Conservation (phyloP, 2,888 invertebrate genomes). For the Uloborus plumipes region DNA sequence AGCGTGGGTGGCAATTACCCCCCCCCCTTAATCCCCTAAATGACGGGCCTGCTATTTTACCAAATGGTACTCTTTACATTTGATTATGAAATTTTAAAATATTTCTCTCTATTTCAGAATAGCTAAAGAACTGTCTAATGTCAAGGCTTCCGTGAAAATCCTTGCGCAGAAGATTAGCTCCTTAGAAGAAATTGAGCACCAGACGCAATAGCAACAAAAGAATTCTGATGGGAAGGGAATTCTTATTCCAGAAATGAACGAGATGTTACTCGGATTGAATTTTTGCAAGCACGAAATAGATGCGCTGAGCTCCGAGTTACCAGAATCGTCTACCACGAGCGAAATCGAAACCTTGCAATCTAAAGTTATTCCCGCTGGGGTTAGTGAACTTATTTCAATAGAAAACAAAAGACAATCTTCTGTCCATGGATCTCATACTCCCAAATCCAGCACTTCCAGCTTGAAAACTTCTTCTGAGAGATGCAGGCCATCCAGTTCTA, state of each 20-base stretch:
- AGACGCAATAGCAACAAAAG: slow-evolving; percentile 19
- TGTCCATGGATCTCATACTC: too few species aligned
- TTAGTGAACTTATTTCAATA: too few species aligned
- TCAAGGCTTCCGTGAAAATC: slow-evolving; percentile 1
- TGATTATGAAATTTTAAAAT: not conserved
- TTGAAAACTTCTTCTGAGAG: too few species aligned
- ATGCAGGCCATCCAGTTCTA: too few species aligned
- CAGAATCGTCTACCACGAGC: not conserved
- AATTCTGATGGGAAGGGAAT: slow-evolving; percentile 10
- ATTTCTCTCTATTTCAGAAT: not conserved
- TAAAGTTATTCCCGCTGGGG: too few species aligned
- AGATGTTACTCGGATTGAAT: slow-evolving; percentile 16
- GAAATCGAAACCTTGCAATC: too few species aligned
- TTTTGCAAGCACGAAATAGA: slow-evolving; percentile 16
- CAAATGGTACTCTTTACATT: not conserved
- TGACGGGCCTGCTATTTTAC: too few species aligned
- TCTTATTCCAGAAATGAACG: slow-evolving; percentile 2
- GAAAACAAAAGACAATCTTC: too few species aligned
- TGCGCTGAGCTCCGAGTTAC: slow-evolving; percentile 4
- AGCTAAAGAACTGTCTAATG: not conserved
- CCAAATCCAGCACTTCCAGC: too few species aligned
- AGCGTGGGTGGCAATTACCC: too few species aligned
- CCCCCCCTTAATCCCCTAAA: too few species aligned
- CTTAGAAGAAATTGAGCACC: slow-evolving; percentile 16
- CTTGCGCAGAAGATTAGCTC: slow-evolving; percentile 2